Evolutionary conservation across 1,140 invertebrate genomes (phyloP), one percentile per base, ranked within the genome.

Genomic region (Aphelinus certus): DNA sequence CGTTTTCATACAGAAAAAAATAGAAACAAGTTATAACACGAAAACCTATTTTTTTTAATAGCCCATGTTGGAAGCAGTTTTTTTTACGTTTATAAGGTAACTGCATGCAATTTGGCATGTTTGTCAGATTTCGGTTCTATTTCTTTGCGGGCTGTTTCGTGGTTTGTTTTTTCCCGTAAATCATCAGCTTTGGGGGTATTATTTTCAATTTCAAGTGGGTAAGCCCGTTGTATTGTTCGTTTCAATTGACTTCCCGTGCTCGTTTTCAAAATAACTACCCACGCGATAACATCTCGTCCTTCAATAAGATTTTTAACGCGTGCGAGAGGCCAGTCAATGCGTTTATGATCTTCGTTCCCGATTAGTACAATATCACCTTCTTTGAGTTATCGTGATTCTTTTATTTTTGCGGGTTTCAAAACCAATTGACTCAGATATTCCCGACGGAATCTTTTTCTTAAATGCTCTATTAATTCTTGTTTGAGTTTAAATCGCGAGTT

Each of bases 351-450:
- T 49, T 78, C 70, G n/a, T 75, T 49, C 1, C 73, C 73, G 42
- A 77, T 10, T 7, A 77, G 57, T 6, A 77, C 61, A 42, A 77
- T 26, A 60, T 77, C 71, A 3, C 71, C 71, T 10, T 69, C 68
- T 7, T 77, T 63, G n/a, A 73, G 26, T 47, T 66, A 42, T n/a
- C 63, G 58, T 3, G 26, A 57, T 42, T 63, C 57, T 10, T 70
- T 71, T 26, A 26, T 26, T 56, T 3, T 43, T 53, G 63, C 65
- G 1, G 4, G 1, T 62, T 69, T 66, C 7, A 63, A 51, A 2
- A 71, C 51, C 53, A 77, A 49, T 61, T 75, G 73, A 46, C 77
- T 73, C 7, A 82, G 64, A 78, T 82, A 82, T 63, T 81, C 81
- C 6, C 7, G 69, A 3, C 80, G 73, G 49, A 81, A 80, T 60